Evolutionary conservation across 2,797 vertebrate genomes (phyloP), one percentile per base, ranked within the genome.

Genomic region (Notolepis coatsorum): DNA sequence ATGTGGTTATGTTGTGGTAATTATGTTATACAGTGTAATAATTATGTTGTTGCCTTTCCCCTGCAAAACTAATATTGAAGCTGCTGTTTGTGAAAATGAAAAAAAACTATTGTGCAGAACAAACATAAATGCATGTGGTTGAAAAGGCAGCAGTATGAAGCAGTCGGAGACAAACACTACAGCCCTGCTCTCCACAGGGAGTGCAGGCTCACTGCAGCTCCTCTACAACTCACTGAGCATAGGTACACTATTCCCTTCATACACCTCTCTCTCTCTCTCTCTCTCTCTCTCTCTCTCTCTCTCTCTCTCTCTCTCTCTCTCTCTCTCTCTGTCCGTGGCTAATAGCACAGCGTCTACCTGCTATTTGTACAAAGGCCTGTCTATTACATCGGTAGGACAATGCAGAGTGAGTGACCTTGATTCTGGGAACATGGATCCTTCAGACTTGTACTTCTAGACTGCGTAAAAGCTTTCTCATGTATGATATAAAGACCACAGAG

Each of bases 391-490:
- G 41, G 30, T 69, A 78, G n/a, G n/a, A n/a, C 63, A 77, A 80
- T 55, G 71, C 61, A 76, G 76, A 78, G 35, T 10, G 45, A 68
- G 59, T 63, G 77, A 84, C 79, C 73, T 56, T 10, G 0, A 54
- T 66, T 64, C 68, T 30, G 10, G 45, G 28, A 68, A 78, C 78
- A 82, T 72, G 73, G 61, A 79, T 84, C 85, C 83, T 65, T 70
- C 21, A 56, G 63, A 80, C 74, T 77, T 66, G n/a, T 75, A 66
- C 56, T 79, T 83, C 63, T 65, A 47, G 79, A 77, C 82, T 80
- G 73, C 65, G 78, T 91, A 89, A 91, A 90, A 90, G 89, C 87
- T 86, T 91, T 89, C 80, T 83, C 81, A 68, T 92, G 87, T 90
- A 84, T 80, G 77, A 76, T 75, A 87, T 75, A 65, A 74, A 85